A percentile compares a stretch with the other conserved stretches of the same genome.
Conservation (phyloP, 2,113 vertebrate genomes). For the Canis aureus region DNA sequence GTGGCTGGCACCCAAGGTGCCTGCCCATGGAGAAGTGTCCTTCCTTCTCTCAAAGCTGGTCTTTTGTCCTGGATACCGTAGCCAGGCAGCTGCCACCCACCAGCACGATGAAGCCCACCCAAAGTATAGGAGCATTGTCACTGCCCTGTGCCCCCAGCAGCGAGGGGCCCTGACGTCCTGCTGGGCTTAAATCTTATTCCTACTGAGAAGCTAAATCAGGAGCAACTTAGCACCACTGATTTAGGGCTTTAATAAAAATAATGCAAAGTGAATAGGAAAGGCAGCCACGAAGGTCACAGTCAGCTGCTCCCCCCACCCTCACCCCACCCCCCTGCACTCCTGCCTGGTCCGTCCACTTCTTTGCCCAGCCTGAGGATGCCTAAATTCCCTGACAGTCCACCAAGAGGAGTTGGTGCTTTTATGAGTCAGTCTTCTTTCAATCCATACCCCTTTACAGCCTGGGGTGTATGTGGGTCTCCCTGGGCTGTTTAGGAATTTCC, state of each 20-base stretch:
- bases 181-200: slow-evolving; percentile 54
- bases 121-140: neutral
- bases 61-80: neutral
- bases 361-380: neutral
- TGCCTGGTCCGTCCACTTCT: neutral
- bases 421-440: neutral
- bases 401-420: neutral
- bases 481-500: neutral
- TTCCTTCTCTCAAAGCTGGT: neutral
- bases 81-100: neutral
- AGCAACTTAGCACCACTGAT: slow-evolving; percentile 51
- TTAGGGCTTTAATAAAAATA: slow-evolving; percentile 63
- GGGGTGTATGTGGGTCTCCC: neutral
- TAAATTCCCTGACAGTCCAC: neutral
- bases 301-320: neutral
- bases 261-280: neutral
- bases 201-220: slow-evolving; percentile 47
- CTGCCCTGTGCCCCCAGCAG: neutral
- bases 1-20: neutral
- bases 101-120: neutral
- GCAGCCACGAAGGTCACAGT: neutral
- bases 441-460: fast-evolving
- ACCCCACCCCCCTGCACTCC: neutral
- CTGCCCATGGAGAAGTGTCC: fast-evolving
- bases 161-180: neutral